Conservation (phyloP, 2,113 vertebrate genomes). For the Trematocara macrostoma region DNA sequence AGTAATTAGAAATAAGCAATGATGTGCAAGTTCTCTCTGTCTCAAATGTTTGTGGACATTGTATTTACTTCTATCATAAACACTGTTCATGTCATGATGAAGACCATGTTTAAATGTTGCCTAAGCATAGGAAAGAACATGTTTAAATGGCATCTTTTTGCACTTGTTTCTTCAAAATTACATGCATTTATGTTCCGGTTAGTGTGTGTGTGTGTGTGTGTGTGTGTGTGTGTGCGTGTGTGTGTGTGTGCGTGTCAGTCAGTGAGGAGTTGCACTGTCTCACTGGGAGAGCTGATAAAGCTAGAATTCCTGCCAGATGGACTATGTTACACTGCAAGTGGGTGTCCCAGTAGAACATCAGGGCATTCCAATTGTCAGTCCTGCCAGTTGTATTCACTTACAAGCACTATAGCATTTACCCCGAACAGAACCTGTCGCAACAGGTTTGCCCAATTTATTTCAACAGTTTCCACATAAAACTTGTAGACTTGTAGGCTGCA, state of each 20-base stretch:
- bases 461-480: background rate
- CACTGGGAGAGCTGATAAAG: background rate
- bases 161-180: background rate
- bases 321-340: background rate
- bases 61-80: background rate
- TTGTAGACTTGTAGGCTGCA: background rate
- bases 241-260: background rate
- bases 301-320: background rate
- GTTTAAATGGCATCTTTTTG: background rate
- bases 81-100: background rate
- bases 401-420: background rate
- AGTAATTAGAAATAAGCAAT: background rate
- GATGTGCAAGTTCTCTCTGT: background rate
- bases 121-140: background rate
- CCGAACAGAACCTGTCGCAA: background rate
- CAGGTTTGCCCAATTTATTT: background rate
- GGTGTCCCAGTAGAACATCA: background rate
- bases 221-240: background rate
- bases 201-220: too few species aligned
- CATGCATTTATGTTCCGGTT: background rate
- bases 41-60: background rate
- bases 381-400: background rate
- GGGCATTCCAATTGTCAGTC: background rate
- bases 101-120: background rate
- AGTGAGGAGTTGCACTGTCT: background rate